Evolutionary conservation across 2,888 invertebrate genomes (phyloP), one percentile per base, ranked within the genome.

Genomic region (Parasteatoda lunata): DNA sequence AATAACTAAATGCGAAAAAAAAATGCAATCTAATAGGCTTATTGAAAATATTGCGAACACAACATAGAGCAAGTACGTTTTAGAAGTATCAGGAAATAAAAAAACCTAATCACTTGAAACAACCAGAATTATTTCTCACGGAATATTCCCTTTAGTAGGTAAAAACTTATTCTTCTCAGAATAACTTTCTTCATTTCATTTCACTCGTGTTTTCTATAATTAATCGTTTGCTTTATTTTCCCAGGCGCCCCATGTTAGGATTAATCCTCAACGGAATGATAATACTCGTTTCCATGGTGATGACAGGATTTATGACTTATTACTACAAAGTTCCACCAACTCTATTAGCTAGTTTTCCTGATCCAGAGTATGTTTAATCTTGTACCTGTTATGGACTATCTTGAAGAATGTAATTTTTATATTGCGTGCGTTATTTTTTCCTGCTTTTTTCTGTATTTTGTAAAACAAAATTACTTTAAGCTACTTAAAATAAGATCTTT

Each of bases 311-410:
- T 11, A 77, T 88, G 59, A 88, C 84, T 6, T 81, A 84, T 15
- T 73, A 81, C 75, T 84, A 88, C 77, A 80, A 84, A 5, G 84
- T 88, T 6, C 88, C 88, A 66, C 88, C 88, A 45, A 88, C 88
- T 8, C 59, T 88, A 15, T 73, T 88, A 52, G 84, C 84, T 4
- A 84, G 84, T 47, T 84, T 84, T 45, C 84, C 84, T 0, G 88
- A 88, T 70, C 88, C 88, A 48, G 82, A 88, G 83, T 88, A 88
- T 69, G 83, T 72, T 11, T 7, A 5, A 65, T 6, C 11, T 77
- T 77, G 48, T 15, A 9, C 30, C 49, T 13, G 6, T 75, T 66
- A 68, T 68, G 13, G 15, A n/a, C 13, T 68, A 48, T 49, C 70
- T 9, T 70, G n/a, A 11, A 8, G 0, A 47, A 48, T 70, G 11